Base-by-base conservation (phyloP, 2,888 invertebrate species). In the Agrotis exclamationis region DNA sequence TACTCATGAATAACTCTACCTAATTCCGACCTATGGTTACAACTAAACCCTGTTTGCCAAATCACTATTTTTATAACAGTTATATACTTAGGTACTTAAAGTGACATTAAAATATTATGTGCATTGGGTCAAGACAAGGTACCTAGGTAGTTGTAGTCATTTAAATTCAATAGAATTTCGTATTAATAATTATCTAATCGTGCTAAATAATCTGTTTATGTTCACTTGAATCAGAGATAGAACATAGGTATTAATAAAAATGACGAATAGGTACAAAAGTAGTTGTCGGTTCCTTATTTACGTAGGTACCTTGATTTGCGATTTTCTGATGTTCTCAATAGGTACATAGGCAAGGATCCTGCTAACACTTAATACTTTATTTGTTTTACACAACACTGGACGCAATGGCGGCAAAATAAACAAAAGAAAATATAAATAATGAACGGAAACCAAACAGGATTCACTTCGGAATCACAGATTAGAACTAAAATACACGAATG, bases 231-330 rank as follows among this genome's bases (percentile, higher is more conserved):
- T 5, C 20, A 22, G 5, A 18, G 33, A 50, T 48, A 45, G 9
- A 65, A n/a, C n/a, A 39, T 39, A 2, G 39, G 22, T 39, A 65
- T 33, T 33, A 33, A 39, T 44, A 24, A 45, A 28, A 20, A n/a
- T 18, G n/a, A 33, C 39, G 39, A 39, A 39, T 39, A n/a, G n/a
- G n/a, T n/a, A 9, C 11, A 39, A 39, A 39, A 39, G 39, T 39
- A 39, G 39, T 9, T 39, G 9, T 39, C 11, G 9, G 39, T 39
- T 0, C 39, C 39, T 11, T 39, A 39, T 11, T 39, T n/a, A n/a
- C n/a, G n/a, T n/a, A 70, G 70, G n/a, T n/a, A n/a, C 68, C 68
- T 53, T 51, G 57, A 39, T 24, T 9, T 24, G 47, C 39, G 24
- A 9, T 2, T 3, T 39, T 1, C 7, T 39, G 47, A 20, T 14